Evolutionary conservation across 2,888 invertebrate genomes (phyloP).

Genomic region (Hypsopygia costalis): DNA sequence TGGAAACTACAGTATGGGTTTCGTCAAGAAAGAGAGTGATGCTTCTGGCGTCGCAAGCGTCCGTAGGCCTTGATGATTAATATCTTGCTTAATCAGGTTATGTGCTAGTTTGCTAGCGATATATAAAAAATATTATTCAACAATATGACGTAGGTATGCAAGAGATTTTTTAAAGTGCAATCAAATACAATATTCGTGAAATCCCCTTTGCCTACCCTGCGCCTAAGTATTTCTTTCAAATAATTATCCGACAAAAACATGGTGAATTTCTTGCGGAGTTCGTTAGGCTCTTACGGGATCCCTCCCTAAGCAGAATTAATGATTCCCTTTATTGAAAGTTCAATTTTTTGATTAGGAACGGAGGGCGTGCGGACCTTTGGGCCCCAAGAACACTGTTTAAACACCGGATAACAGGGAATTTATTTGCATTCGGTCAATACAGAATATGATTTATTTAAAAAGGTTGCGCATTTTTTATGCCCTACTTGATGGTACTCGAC

Average conservation of each 20-base stretch:
- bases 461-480: conserved; percentile 25
- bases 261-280: conserved; percentile 68
- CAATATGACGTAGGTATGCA: background rate
- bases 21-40: too few species aligned
- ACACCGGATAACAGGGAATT: conserved; percentile 74
- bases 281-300: conserved; percentile 57
- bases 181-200: conserved; percentile 7
- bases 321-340: conserved; percentile 86
- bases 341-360: conserved; percentile 84
- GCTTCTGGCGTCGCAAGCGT: too few species aligned
- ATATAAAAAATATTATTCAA: too few species aligned
- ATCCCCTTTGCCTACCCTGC: conserved; percentile 24
- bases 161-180: conserved; percentile 9
- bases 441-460: conserved; percentile 56
- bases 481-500: conserved; percentile 9
- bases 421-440: conserved; percentile 74
- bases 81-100: too few species aligned
- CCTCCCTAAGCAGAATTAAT: conserved; percentile 82
- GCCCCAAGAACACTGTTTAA: conserved; percentile 58
- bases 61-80: too few species aligned
- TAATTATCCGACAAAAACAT: conserved; percentile 74
- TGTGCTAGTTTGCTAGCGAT: too few species aligned
- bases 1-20: too few species aligned
- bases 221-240: conserved; percentile 50
- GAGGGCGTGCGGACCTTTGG: conserved; percentile 41